These are phyloP conservation scores for Mesocricetus auratus DNA, from an alignment of 2,113 vertebrate species.

Conservation along the genomic window DNA sequence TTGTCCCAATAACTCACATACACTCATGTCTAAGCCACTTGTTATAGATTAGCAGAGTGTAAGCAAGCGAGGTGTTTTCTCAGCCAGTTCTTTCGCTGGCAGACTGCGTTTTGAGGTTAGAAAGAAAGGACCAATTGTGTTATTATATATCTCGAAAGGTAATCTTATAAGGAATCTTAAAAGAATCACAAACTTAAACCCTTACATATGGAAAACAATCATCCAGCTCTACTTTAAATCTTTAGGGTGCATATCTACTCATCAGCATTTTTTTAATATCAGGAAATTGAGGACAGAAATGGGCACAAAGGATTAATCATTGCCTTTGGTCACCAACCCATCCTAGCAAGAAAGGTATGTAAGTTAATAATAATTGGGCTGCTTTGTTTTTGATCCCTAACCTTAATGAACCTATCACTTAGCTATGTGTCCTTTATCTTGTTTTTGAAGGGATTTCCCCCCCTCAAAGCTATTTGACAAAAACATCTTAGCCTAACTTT, in stretches of 20 bases:
- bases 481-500: neutral
- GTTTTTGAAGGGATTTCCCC: too few relatives aligned
- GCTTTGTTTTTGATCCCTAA: neutral
- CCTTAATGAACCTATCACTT: neutral
- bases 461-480: neutral
- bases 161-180: neutral
- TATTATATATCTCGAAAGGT: neutral
- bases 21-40: neutral
- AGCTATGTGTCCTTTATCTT: neutral
- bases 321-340: neutral
- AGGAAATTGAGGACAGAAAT: neutral
- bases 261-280: neutral
- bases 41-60: neutral
- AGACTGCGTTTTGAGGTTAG: neutral
- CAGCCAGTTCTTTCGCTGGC: neutral
- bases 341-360: neutral
- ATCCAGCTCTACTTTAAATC: neutral
- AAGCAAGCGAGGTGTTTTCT: neutral
- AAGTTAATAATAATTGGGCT: neutral
- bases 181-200: neutral
- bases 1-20: neutral
- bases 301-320: neutral
- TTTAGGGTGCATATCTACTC: neutral
- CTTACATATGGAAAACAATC: neutral
- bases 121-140: neutral